Percentiles rank a stretch among this genome's conserved stretches.
These are phyloP conservation scores for Troides oblongomaculatus DNA, from an alignment of 2,888 invertebrate species.

Conservation along the genomic window DNA sequence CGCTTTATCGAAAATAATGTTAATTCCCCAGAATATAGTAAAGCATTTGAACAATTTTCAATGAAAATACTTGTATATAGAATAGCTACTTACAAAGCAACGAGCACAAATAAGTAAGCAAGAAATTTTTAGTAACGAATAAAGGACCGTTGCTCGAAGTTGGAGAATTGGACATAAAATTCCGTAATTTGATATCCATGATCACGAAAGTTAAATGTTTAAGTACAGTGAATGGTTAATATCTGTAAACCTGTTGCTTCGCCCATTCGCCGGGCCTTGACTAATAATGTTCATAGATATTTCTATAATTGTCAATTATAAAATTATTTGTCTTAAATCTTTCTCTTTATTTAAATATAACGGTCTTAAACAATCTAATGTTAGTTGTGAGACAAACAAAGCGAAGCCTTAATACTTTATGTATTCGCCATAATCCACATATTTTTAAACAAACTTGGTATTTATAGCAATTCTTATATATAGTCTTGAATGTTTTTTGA, in stretches of 20 bases:
- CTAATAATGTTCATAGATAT: conserved; percentile 24
- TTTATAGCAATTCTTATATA: neutral
- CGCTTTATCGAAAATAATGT: no score
- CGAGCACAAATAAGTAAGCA: neutral
- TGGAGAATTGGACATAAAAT: neutral
- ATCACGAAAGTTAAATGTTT: conserved; percentile 23
- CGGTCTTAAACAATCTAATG: neutral
- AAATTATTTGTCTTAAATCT: conserved; percentile 7
- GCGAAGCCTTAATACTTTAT: neutral
- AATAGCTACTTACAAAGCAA: neutral
- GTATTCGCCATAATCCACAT: neutral
- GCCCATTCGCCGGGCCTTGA: conserved; percentile 25
- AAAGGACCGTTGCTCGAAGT: neutral
- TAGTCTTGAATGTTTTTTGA: no score
- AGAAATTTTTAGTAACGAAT: neutral
- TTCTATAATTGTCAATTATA: conserved; percentile 15
- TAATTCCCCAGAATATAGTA: no score
- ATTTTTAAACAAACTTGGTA: neutral
- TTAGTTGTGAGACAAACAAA: neutral
- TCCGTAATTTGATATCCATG: neutral
- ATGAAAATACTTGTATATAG: neutral
- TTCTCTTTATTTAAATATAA: conserved; percentile 1
- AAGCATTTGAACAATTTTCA: no score
- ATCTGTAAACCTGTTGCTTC: conserved; percentile 27
- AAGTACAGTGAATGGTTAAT: conserved; percentile 26